A percentile compares a stretch with the other conserved stretches of the same genome.
Conservation (phyloP, 2,113 vertebrate genomes). For the Clarias gariepinus region DNA sequence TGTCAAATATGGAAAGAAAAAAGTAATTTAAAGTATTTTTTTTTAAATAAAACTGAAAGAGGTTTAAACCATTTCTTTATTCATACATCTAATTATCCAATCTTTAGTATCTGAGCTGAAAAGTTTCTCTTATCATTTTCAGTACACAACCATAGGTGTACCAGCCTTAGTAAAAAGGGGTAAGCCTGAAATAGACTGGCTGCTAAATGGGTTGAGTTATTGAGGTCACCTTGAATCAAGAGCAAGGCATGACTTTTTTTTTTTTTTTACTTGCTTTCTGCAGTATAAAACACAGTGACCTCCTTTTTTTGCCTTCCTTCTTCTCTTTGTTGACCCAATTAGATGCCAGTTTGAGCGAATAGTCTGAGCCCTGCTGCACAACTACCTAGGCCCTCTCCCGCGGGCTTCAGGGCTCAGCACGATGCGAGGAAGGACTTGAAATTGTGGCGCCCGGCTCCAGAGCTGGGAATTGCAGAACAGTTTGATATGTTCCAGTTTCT, state of each 20-base stretch:
- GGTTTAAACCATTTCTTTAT: constrained; percentile 9
- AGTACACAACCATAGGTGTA: constrained; percentile 44
- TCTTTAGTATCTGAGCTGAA: neutral
- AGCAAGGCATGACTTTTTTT: constrained; percentile 67
- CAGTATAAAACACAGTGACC: constrained; percentile 63
- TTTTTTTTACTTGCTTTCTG: constrained; percentile 66
- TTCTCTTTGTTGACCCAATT: constrained; percentile 80
- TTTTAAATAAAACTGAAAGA: constrained; percentile 15
- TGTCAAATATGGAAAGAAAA: constrained; percentile 72
- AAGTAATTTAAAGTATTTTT: neutral
- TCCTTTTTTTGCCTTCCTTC: constrained; percentile 68
- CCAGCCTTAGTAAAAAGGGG: constrained; percentile 44
- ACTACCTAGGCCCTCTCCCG: constrained; percentile 72
- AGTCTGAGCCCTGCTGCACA: constrained; percentile 61
- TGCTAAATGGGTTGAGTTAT: constrained; percentile 75
- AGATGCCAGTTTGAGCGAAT: constrained; percentile 71
- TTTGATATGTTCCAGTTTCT: constrained; percentile 82
- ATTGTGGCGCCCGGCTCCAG: constrained; percentile 68
- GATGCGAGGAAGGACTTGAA: constrained; percentile 75
- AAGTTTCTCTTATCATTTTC: constrained; percentile 9
- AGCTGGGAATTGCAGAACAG: constrained; percentile 75
- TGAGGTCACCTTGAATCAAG: constrained; percentile 81
- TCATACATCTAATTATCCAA: neutral
- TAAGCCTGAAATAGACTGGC: constrained; percentile 70
- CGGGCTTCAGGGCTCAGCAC: constrained; percentile 71